Base-by-base conservation (phyloP, 2,888 invertebrate genomes). In the Nomada goodeniana region DNA sequence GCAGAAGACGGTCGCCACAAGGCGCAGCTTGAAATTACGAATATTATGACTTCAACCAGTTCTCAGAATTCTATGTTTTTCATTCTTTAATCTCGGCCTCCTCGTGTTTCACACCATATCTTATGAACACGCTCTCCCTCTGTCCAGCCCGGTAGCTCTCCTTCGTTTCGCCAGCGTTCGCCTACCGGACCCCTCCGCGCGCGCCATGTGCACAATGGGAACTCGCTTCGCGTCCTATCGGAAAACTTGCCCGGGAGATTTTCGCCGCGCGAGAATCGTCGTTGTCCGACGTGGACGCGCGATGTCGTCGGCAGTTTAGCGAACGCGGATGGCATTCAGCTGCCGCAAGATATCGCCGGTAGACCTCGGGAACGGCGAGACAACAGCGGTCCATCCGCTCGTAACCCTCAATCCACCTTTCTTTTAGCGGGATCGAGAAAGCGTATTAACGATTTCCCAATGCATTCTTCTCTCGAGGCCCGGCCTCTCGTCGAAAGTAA, bases 1-100 rank as follows among this genome's bases (percentile, higher is more conserved):
- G 88, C 84, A 85, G 85, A 88, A 86, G 86, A 85, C 84, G 86
- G 83, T 76, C 69, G 81, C 79, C 79, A 77, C 83, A 76, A 86
- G 84, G 87, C 88, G 85, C 88, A 84, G 91, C 91, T 91, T 91
- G 91, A 92, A 93, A 93, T 93, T 93, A 92, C 92, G 92, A 93
- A 93, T 93, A 92, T 92, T 92, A 92, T 92, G 93, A 93, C 92
- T 93, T 92, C 90, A 91, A 91, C 91, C 90, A 91, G 92, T 93
- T 93, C 93, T 91, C 89, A 90, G 93, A 93, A 93, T 92, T 91
- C 91, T 89, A 88, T 93, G 93, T 93, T 93, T 93, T 93, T 92
- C 92, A 93, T 93, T 93, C 92, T 93, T 93, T 93, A 93, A 93
- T 93, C 93, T 93, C 91, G 88, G 89, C 88, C 91, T 92, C 47